Evolutionary conservation across 2,113 vertebrate species (phyloP), one percentile per base, ranked within the genome.

Genomic region (Nothocercus nigrocapillus): DNA sequence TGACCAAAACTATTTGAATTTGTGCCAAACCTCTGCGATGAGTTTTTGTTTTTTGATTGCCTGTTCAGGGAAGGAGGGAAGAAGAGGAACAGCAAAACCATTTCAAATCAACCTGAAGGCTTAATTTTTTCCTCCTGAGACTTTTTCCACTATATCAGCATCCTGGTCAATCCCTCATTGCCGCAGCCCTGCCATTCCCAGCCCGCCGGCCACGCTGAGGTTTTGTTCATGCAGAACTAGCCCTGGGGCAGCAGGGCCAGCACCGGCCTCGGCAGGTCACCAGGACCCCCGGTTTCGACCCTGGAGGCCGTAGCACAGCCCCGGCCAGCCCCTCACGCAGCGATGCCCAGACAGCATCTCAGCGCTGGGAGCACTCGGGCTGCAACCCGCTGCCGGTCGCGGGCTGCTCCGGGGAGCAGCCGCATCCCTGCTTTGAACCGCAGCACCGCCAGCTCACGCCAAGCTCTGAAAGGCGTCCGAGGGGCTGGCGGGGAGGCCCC

Each of bases 381-480:
- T 75, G 90, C 0, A 2, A 18, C 25, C 54, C 63, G 8, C 0
- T 0, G 76, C 34, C 1, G 0, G 68, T 67, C 25, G 7, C 6
- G 24, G 76, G 76, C 85, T 78, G 72, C 76, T 81, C 64, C 9
- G 0, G 54, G 3, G 1, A 74, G 62, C 63, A 83, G 73, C 80
- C 62, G 74, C 82, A 56, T 54, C 89, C 93, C 85, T 93, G 76
- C 96, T 92, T 77, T 59, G 73, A 89, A 83, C 86, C 85, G 77
- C 83, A 64, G 61, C 62, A 91, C 86, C 93, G 93, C 95, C 93
- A 81, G 70, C 94, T 93, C 64, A 88, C 81, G 61, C 88, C 81
- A 38, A 92, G 90, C 91, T 97, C 93, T 97, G 96, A 97, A 96
- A 95, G 85, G 75, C 78, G 89, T 95, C 95, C 95, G 95, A 72